Percentiles rank a stretch among this genome's conserved stretches.
Evolutionary conservation across 1,140 invertebrate species (phyloP).

Genomic region (Danaus melanippus): DNA sequence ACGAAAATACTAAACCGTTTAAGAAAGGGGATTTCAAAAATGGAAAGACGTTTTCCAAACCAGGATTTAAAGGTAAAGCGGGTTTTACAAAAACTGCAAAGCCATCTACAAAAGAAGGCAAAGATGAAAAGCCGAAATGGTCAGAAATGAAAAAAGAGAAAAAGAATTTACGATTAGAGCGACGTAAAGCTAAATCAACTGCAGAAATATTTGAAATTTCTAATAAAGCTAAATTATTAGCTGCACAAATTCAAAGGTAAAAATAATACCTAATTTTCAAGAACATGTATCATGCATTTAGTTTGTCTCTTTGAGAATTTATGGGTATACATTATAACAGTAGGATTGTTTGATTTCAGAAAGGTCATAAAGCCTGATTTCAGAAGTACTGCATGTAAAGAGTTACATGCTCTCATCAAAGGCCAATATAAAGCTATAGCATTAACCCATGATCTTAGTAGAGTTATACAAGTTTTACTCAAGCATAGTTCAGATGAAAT

Average conservation of each 20-base stretch:
- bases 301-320: background rate
- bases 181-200: conserved; percentile 71
- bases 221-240: conserved; percentile 81
- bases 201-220: conserved; percentile 79
- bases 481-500: conserved; percentile 81
- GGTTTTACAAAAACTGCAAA: conserved; percentile 24
- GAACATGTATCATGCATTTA: background rate
- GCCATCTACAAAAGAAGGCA: conserved; percentile 19
- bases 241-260: conserved; percentile 82
- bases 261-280: background rate
- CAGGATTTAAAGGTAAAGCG: conserved; percentile 26
- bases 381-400: conserved; percentile 77
- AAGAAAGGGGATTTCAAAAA: conserved; percentile 37
- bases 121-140: conserved; percentile 79
- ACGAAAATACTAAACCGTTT: conserved; percentile 20
- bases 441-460: conserved; percentile 88
- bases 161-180: conserved; percentile 74
- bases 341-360: conserved; percentile 28
- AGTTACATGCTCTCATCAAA: conserved; percentile 81
- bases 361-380: conserved; percentile 75
- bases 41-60: conserved; percentile 27
- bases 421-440: conserved; percentile 83
- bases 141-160: conserved; percentile 81
- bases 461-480: conserved; percentile 91
- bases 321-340: no score